Percentiles rank a stretch among this genome's conserved stretches.
These are phyloP conservation scores for Andinoacara biseriatus DNA, from an alignment of 2,113 vertebrate genomes.

Conservation along the genomic window DNA sequence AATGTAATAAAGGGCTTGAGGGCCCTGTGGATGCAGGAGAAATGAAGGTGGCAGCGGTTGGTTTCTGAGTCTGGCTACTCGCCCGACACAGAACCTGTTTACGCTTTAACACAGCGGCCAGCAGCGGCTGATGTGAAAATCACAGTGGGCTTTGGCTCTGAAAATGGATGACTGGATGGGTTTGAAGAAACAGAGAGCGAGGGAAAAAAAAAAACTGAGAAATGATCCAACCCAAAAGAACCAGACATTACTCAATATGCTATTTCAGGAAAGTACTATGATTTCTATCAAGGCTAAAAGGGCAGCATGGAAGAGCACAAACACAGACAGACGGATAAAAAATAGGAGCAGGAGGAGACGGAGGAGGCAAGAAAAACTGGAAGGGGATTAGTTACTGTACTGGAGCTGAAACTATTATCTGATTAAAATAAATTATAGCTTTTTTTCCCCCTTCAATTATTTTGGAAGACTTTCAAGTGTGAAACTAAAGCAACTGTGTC, in stretches of 20 bases:
- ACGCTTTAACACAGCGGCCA: slow-evolving; percentile 28
- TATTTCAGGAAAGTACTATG: slow-evolving; percentile 70
- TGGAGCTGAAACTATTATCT: background rate
- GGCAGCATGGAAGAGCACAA: slow-evolving; percentile 37
- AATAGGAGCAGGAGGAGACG: background rate
- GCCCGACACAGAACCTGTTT: slow-evolving; percentile 21
- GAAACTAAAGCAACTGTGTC: background rate
- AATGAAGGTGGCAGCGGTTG: background rate
- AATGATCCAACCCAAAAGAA: slow-evolving; percentile 58
- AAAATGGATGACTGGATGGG: slow-evolving; percentile 28
- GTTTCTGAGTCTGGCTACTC: background rate
- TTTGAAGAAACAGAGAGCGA: background rate
- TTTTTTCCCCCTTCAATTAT: accelerated
- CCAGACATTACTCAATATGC: slow-evolving; percentile 78
- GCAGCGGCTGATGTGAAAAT: slow-evolving; percentile 37
- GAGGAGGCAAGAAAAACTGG: background rate
- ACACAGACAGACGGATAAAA: slow-evolving; percentile 45
- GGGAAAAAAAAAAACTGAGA: background rate
- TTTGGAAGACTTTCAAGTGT: background rate
- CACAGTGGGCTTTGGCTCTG: background rate
- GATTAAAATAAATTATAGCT: background rate
- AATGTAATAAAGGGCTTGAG: background rate
- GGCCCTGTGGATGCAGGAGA: background rate
- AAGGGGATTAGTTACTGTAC: background rate
- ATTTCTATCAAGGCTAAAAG: slow-evolving; percentile 58